Evolutionary conservation across 2,113 vertebrate species (phyloP).

Genomic region (Gallinago paraguaiae): DNA sequence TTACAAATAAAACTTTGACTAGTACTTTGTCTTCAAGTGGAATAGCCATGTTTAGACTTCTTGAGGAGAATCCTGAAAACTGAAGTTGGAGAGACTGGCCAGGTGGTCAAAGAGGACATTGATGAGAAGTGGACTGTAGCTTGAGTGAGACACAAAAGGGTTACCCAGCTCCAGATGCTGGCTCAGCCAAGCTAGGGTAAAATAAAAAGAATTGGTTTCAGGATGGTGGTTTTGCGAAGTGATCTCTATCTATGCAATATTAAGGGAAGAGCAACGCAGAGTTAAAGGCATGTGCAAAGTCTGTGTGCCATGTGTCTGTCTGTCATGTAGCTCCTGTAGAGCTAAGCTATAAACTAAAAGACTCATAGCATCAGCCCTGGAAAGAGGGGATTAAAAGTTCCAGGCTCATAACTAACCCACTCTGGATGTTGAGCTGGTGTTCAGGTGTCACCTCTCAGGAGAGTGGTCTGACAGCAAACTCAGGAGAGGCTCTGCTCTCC

Average conservation of each 20-base stretch:
- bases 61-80: not conserved
- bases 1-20: not conserved
- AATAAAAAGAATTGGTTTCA: not conserved
- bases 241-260: not conserved
- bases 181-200: not conserved
- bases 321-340: not conserved
- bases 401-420: not conserved
- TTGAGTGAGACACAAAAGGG: not conserved
- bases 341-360: not conserved
- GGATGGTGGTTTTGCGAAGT: not conserved
- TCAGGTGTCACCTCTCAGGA: not conserved
- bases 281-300: not conserved
- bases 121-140: not conserved
- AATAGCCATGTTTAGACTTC: not conserved
- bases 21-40: not conserved
- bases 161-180: not conserved
- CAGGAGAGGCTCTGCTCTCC: not conserved
- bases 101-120: not conserved
- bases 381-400: not conserved
- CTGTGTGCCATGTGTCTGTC: slow-evolving; percentile 8
- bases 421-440: not conserved
- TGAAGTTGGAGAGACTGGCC: not conserved
- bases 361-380: not conserved
- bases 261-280: not conserved
- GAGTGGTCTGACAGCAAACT: not conserved